Evolutionary conservation across 2,797 vertebrate genomes (phyloP), one percentile per base, ranked within the genome.

Genomic region (Eidolon dupreanum): DNA sequence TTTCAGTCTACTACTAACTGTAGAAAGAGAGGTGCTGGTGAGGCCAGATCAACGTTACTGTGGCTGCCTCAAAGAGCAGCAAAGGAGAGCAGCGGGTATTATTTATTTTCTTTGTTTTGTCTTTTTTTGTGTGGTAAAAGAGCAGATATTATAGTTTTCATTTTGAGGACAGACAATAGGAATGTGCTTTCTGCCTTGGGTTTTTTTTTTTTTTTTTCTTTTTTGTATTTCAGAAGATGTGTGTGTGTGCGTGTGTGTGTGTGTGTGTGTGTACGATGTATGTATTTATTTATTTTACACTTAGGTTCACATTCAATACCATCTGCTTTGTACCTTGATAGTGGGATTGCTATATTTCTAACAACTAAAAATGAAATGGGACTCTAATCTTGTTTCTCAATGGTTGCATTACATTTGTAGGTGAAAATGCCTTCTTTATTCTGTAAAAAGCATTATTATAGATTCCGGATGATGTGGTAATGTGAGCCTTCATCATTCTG

Each of bases 401-500:
- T 68, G 17, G 13, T 24, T 55, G 8, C 12, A 28, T 33, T 31
- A 19, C 0, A 6, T 9, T 33, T 36, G 1, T 22, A 51, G 6
- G 36, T 31, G 59, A 49, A 15, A 11, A 20, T 16, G 8, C 33
- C n/a, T 33, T 28, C 38, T n/a, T 1, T 12, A 36, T 38, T 82
- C n/a, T 71, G 2, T 70, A 71, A 41, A 20, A 16, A 8, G 12
- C 2, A 24, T 81, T 22, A 59, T 38, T 73, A 10, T 31, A 61
- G 59, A 38, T 55, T 59, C 43, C 38, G 20, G 4, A 3, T 33
- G 2, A 10, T 31, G 31, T 63, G 10, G 8, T 5, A 0, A 0
- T 84, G 8, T 28, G 11, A 65, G 6, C 5, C 2, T 31, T n/a
- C 20, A 13, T 81, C 5, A 38, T 22, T 93, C 46, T 51, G n/a